These are phyloP conservation scores for Phrynocephalus versicolor DNA, from an alignment of 2,113 vertebrate genomes.

Conservation along the genomic window DNA sequence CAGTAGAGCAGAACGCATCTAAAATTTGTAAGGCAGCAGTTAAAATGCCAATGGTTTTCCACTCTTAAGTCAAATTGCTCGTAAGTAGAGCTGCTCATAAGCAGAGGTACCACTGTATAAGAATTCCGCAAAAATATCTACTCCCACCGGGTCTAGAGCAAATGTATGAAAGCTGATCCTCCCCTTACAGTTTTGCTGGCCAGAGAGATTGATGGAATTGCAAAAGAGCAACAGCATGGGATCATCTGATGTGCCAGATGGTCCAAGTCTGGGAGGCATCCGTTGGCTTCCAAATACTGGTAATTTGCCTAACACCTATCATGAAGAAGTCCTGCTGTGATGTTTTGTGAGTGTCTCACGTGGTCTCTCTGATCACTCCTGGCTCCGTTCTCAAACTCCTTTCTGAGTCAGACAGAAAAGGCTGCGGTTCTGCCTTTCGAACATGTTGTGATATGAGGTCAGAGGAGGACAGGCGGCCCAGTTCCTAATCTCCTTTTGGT, in stretches of 20 bases:
- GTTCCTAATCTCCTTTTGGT: background rate
- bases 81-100: no score
- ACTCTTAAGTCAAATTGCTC: no score
- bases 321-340: background rate
- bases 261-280: conserved; percentile 26
- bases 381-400: conserved; percentile 17
- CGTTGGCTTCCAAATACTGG: conserved; percentile 35
- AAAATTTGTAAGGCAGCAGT: no score
- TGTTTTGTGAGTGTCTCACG: no score
- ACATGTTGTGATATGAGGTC: background rate
- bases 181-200: background rate
- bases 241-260: conserved; percentile 50
- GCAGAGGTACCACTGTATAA: no score
- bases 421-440: background rate
- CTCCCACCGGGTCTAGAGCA: background rate
- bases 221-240: conserved; percentile 20
- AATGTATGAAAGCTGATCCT: background rate
- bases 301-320: conserved; percentile 27
- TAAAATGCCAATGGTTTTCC: no score
- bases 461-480: background rate
- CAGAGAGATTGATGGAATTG: conserved; percentile 29
- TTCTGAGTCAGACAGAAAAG: conserved; percentile 29
- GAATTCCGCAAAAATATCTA: no score
- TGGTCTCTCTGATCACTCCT: background rate
- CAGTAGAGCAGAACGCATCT: no score